A percentile compares a stretch with the other conserved stretches of the same genome.
These are phyloP conservation scores for Stictocephala bisonia DNA, from an alignment of 2,888 invertebrate genomes.

Conservation along the genomic window DNA sequence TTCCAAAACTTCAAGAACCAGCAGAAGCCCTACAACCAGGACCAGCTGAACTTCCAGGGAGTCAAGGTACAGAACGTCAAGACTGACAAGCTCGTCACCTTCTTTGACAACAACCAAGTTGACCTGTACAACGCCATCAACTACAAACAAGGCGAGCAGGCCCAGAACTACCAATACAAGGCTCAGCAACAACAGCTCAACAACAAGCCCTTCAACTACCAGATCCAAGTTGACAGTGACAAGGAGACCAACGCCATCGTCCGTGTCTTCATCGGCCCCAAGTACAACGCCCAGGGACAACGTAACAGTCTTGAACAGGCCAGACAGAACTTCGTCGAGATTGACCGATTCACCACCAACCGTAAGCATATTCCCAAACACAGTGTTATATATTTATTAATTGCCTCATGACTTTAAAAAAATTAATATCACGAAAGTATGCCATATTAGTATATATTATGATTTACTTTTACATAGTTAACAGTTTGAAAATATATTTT, in stretches of 20 bases:
- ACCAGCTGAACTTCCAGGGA: constrained; percentile 70
- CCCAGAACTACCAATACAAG: constrained; percentile 55
- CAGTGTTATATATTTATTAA: no score
- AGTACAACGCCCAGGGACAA: constrained; percentile 73
- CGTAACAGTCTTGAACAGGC: constrained; percentile 57
- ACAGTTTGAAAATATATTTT: no score
- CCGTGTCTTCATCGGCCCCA: constrained; percentile 77
- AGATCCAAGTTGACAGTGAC: constrained; percentile 70
- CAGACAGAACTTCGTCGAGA: constrained; percentile 73
- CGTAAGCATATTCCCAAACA: no score
- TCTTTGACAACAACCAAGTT: constrained; percentile 75
- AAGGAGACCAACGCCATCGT: constrained; percentile 71
- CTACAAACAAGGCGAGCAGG: constrained; percentile 60
- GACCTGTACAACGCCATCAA: constrained; percentile 73
- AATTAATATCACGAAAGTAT: no score
- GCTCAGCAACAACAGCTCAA: constrained; percentile 74
- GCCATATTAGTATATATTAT: no score
- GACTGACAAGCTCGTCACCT: constrained; percentile 75
- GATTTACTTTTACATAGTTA: no score
- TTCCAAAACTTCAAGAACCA: constrained; percentile 71
- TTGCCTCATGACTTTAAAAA: no score
- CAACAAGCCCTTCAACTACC: constrained; percentile 73
- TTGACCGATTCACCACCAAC: constrained; percentile 73
- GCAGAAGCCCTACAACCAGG: constrained; percentile 71
- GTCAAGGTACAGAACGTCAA: constrained; percentile 73